Base-by-base conservation (phyloP, 2,888 invertebrate species). In the Chaetoderma sp. region DNA sequence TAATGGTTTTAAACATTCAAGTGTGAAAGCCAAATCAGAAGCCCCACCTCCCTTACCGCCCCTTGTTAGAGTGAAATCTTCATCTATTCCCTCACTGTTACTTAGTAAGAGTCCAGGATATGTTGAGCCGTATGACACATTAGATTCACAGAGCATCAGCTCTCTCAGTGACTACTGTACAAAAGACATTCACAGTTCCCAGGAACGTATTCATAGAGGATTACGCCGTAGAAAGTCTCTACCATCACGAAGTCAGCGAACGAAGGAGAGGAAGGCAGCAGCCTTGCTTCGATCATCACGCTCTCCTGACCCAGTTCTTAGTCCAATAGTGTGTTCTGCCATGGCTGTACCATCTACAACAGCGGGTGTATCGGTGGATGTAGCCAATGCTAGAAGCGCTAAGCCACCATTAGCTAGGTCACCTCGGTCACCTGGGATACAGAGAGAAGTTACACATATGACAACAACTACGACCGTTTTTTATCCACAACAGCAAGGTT, bases 111-210 rank as follows among this genome's bases (percentile, higher is more conserved):
- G 81, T 59, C 82, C 81, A 25, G 77, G 80, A 2, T 82, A 82
- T 68, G 74, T 78, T 10, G 92, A 70, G 91, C 91, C 73, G 55
- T 78, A 79, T 60, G 78, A 82, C 77, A 82, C 85, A 21, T 78
- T 85, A 10, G 75, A 71, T 21, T 63, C n/a, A n/a, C 63, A 27
- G 13, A 47, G 32, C n/a, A 10, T n/a, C 39, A 28, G 32, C 2
- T 33, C 28, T 25, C 16, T 3, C 32, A 52, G 32, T 5, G 32
- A 33, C 16, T 52, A 28, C 16, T 52, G 52, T 52, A 33, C n/a
- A n/a, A n/a, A 52, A n/a, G 52, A 52, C 52, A 10, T 52, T 25
- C 27, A 30, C 32, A 32, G 28, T 21, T 13, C 13, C 28, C 4
- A 28, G 27, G 16, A 28, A 13, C 13, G 32, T 2, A 28, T 33